Evolutionary conservation across 2,113 vertebrate genomes (phyloP).

Genomic region (Spea bombifrons): DNA sequence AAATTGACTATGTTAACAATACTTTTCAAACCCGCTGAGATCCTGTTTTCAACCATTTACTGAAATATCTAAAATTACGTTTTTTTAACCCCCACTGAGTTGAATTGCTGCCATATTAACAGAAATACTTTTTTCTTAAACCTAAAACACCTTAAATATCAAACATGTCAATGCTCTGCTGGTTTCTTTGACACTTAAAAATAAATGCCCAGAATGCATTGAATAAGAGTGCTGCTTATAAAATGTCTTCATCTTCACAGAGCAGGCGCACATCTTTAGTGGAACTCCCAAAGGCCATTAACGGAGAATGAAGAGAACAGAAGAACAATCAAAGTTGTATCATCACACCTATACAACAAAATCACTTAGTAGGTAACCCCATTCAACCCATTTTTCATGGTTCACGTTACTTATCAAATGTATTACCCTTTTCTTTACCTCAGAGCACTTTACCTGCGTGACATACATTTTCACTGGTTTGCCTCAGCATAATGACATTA

Average conservation of each 20-base stretch:
- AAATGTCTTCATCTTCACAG: neutral
- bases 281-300: slow-evolving; percentile 1
- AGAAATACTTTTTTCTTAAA: neutral
- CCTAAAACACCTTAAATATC: neutral
- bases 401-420: too few relatives aligned
- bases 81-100: neutral
- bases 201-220: neutral
- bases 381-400: neutral
- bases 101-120: neutral
- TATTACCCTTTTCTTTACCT: too few relatives aligned
- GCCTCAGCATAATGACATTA: too few relatives aligned
- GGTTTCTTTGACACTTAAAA: neutral
- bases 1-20: neutral
- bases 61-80: neutral
- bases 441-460: too few relatives aligned
- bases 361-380: neutral
- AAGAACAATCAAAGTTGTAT: neutral
- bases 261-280: neutral
- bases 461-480: too few relatives aligned
- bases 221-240: neutral
- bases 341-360: neutral
- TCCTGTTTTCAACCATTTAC: neutral
- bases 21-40: neutral
- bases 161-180: neutral
- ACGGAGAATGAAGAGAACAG: neutral